Evolutionary conservation across 2,888 invertebrate species (phyloP), one percentile per base, ranked within the genome.

Genomic region (Sinotaia quadrata): DNA sequence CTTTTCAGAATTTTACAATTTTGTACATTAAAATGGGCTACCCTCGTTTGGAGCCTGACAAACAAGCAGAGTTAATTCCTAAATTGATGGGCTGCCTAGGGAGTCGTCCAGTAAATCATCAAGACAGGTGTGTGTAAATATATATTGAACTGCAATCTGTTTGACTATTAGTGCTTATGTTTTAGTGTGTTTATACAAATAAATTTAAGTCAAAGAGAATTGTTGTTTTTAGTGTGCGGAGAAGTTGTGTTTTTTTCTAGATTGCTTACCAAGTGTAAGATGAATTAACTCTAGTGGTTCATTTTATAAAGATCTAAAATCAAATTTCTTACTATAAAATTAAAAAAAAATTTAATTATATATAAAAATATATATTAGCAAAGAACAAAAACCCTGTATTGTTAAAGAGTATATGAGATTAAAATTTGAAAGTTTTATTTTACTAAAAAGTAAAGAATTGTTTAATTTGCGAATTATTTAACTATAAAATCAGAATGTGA

Each of bases 21-120:
- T 95, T 97, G 81, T 97, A 97, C 87, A 93, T 97, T 73, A 95
- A 95, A 84, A 92, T 95, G 91, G 97, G 97, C 10, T 97, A 92
- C 89, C 95, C 96, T 0, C 91, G 97, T 63, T 89, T 96, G 79
- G 91, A 93, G 15, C 89, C 91, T 58, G 93, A 92, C 12, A 92
- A 93, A 82, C 95, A 95, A 88, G 91, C 92, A 5, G 91, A 92
- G 74, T 88, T 96, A 71, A 91, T 94, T 18, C 94, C 95, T 5
- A 90, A 91, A 71, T 89, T 97, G 66, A 89, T 97, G 31, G 92
- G 92, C 82, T 93, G 95, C 73, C 90, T 95, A n/a, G 93, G 94
- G 82, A 93, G 92, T 66, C 94, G 94, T 86, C 94, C 96, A 36
- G 91, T 92, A 74, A 91, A 92, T 44, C 96, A 96, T 88, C 94